Evolutionary conservation across 1,140 invertebrate species (phyloP), one percentile per base, ranked within the genome.

Genomic region (Drosophila athabasca): DNA sequence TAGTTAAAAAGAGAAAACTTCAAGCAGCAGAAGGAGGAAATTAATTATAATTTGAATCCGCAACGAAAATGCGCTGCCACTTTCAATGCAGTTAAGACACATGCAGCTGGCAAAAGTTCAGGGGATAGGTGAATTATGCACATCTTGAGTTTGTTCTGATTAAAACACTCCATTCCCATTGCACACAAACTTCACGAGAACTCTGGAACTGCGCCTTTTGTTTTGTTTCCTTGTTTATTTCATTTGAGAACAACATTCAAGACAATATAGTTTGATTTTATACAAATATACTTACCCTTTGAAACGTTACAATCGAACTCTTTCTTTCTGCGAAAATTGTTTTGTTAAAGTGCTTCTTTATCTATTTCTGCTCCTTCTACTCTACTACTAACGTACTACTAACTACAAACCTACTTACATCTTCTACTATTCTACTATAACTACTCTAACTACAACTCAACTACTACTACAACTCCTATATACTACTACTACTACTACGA

Each of bases 331-430:
- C 66, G 11, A 45, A 71, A 76, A 68, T 76, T 67, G 61, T 87
- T 79, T 49, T 74, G 61, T 82, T 74, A 48, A 61, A 83, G 66
- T 74, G 71, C 82, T 87, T 90, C 52, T 90, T 80, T 79, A 87
- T 74, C 83, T 82, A 70, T 71, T 82, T 82, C 69, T 90, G 76
- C 74, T 90, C 79, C 80, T 71, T 60, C 82, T 87, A 78, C 81
- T 79, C 81, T 79, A 71, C 73, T 78, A 62, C 79, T 78, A 62
- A 53, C 61, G 65, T 51, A 57, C 84, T 80, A 68, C 74, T 87
- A 88, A 87, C 83, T 87, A 90, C 85, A 83, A 90, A 85, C 84
- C 87, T 78, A 90, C 81, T 84, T 85, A 84, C 79, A 79, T 82
- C 83, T 76, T 85, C 88, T 85, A 88, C 88, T 88, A 80, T 88